Evolutionary conservation across 2,888 invertebrate species (phyloP).

Genomic region (Eucriotettix oculatus): DNA sequence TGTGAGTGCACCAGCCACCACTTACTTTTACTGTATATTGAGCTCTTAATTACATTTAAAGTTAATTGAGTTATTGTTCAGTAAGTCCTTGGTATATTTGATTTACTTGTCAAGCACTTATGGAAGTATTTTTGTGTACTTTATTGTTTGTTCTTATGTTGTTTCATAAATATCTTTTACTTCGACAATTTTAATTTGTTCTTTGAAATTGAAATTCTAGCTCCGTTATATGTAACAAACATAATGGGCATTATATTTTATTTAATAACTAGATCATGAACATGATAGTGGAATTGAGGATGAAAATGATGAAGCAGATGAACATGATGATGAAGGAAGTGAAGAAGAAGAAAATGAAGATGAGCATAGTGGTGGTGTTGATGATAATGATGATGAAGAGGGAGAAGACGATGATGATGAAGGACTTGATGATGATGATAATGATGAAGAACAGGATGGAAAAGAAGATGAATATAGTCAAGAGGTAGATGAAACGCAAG

Average conservation of each 20-base stretch:
- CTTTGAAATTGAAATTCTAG: background rate
- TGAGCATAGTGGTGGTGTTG: background rate
- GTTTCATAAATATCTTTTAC: background rate
- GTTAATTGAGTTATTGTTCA: too few species aligned
- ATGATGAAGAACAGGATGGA: slow-evolving; percentile 16
- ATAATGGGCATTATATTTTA: background rate
- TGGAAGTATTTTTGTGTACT: too few species aligned
- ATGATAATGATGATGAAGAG: background rate
- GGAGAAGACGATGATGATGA: slow-evolving; percentile 1
- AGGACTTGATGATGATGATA: slow-evolving; percentile 18
- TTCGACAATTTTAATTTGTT: background rate
- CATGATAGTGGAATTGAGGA: slow-evolving; percentile 20
- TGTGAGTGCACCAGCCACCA: too few species aligned
- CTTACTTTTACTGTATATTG: too few species aligned
- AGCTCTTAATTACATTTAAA: too few species aligned
- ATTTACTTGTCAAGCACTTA: too few species aligned
- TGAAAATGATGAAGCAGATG: slow-evolving; percentile 15
- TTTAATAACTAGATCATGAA: slow-evolving; percentile 18
- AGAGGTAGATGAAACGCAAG: slow-evolving; percentile 16
- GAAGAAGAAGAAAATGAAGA: too few species aligned
- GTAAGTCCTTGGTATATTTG: too few species aligned
- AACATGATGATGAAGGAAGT: background rate
- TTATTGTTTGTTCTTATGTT: too few species aligned
- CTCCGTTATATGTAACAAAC: background rate
- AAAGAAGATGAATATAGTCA: slow-evolving; percentile 18